Evolutionary conservation across 2,113 vertebrate species (phyloP), one percentile per base, ranked within the genome.

Genomic region (Gila orcuttii): DNA sequence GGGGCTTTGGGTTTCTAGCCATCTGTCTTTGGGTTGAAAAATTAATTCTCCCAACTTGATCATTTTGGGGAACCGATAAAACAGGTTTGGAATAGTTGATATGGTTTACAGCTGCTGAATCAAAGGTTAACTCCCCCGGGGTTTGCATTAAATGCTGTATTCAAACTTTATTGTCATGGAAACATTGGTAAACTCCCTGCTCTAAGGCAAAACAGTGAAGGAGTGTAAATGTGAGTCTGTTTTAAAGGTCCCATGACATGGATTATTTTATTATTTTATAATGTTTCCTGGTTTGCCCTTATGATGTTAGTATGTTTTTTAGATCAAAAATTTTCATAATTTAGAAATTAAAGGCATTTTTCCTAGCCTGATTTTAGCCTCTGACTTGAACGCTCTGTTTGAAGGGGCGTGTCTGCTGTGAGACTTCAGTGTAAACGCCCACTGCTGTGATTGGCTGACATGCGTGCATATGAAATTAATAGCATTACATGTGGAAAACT

Each of bases 21-120:
- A 45, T 62, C 57, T 80, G 78, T n/a, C 36, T 45, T 80, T 45
- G 36, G 36, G 21, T 36, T 59, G 50, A 52, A 78, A 78, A 3
- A 36, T 78, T 3, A 0, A 9, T 77, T 77, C 25, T 50, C 45
- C 45, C 47, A 77, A 15, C 11, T 36, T 62, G 57, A 79, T 79
- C 52, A n/a, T 79, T 79, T 33, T 15, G 33, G 23, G 31, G 64
- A 68, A 33, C 4, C 1, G 31, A 60, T 13, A 42, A 33, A 39
- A 36, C 4, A 33, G 6, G 31, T 23, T 23, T n/a, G 55, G 36
- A 23, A 64, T 57, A 33, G n/a, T 9, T 59, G 31, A 79, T 79
- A 31, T 79, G 76, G 13, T 59, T 55, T 74, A 33, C 64, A 33
- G 64, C 6, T 31, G 12, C 25, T 31, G 13, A 66, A 66, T 15